These are phyloP conservation scores for Epicampocera succincta DNA, from an alignment of 2,888 invertebrate species.

Conservation along the genomic window DNA sequence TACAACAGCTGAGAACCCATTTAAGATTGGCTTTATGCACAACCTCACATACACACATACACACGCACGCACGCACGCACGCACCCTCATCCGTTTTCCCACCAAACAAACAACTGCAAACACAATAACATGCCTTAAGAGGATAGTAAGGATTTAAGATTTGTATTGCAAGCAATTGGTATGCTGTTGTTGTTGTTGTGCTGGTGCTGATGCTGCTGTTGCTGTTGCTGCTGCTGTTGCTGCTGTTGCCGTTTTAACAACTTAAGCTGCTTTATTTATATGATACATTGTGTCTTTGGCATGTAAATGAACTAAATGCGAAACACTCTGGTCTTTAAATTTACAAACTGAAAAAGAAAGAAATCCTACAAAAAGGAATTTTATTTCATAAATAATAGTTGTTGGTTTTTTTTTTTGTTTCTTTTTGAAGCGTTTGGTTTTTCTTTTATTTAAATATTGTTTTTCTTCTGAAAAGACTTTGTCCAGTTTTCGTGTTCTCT, in stretches of 20 bases:
- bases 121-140: constrained; percentile 57
- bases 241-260: constrained; percentile 58
- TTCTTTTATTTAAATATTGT: background rate
- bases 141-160: constrained; percentile 66
- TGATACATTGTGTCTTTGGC: constrained; percentile 66
- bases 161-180: constrained; percentile 31
- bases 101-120: constrained; percentile 45
- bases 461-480: constrained; percentile 9
- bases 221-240: constrained; percentile 17
- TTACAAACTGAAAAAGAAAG: background rate
- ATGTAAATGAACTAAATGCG: constrained; percentile 66
- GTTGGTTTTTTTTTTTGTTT: no score
- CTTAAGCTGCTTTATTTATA: constrained; percentile 69
- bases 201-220: constrained; percentile 18
- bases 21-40: constrained; percentile 64
- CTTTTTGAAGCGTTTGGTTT: background rate
- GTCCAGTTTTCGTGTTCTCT: constrained; percentile 6
- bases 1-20: constrained; percentile 69
- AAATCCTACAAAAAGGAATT: constrained; percentile 11
- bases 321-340: background rate
- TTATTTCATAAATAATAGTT: constrained; percentile 59
- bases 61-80: background rate
- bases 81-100: background rate
- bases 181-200: constrained; percentile 10
- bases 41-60: background rate